Conservation (phyloP, 1,140 invertebrate genomes). For the Drosophila eugracilis region DNA sequence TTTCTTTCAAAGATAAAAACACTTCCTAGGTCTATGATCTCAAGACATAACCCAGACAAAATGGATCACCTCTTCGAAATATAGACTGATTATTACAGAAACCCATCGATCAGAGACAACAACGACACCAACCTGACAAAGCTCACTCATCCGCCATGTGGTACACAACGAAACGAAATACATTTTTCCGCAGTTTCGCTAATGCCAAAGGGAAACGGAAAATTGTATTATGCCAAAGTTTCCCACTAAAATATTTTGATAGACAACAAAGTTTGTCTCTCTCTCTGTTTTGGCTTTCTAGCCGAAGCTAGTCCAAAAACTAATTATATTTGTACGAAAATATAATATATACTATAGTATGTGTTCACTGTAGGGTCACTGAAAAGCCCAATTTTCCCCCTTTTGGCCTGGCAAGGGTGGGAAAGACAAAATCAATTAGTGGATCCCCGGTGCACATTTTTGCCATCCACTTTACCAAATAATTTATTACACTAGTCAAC, state of each 20-base stretch:
- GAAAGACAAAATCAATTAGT: constrained; percentile 45
- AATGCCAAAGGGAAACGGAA: constrained; percentile 14
- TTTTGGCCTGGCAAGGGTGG: constrained; percentile 13
- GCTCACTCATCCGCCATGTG: constrained; percentile 30
- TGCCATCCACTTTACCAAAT: constrained; percentile 19
- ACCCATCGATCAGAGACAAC: constrained; percentile 1
- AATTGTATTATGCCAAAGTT: constrained; percentile 17
- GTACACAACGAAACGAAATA: constrained; percentile 18
- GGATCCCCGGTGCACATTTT: constrained; percentile 27
- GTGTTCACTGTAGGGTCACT: not conserved
- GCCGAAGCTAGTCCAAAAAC: constrained; percentile 8
- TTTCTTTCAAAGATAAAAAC: too few relatives aligned
- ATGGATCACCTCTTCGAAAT: not conserved
- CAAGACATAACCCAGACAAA: not conserved
- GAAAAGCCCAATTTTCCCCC: not conserved
- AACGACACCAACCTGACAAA: constrained; percentile 11
- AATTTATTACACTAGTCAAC: constrained; percentile 2
- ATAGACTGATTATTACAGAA: constrained; percentile 1
- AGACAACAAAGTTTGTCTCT: constrained; percentile 36
- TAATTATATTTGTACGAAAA: constrained; percentile 39
- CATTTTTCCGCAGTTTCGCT: not conserved
- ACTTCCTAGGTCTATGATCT: not conserved
- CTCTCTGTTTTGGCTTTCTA: not conserved
- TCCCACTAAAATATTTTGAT: constrained; percentile 24
- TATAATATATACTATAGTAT: too few relatives aligned